Evolutionary conservation across 2,888 invertebrate species (phyloP), one percentile per base, ranked within the genome.

Genomic region (Leptinotarsa juncta): DNA sequence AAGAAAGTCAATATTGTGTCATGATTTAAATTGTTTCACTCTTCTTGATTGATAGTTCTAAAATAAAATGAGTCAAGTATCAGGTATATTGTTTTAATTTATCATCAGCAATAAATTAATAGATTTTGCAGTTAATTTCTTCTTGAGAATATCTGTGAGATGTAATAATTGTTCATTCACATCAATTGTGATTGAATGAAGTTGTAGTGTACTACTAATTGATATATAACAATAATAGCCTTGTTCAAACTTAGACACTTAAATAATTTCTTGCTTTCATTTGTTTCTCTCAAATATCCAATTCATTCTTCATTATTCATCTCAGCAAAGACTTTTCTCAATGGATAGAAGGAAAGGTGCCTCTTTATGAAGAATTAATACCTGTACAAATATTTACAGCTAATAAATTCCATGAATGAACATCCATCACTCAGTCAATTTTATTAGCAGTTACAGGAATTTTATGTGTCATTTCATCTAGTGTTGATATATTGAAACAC

Each of bases 391-490:
- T 51, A 23, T 57, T 23, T 23, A 23, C 23, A 57, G 23, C 57
- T 57, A 12, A 20, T 20, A 23, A 57, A 57, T 23, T 57, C 57
- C 14, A 23, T 57, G 57, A 23, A 53, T 53, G 18, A 53, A 10
- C 20, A 20, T 20, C 23, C 23, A 57, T 14, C 65, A 67, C 55
- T 67, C 51, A 70, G 51, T 73, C 65, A 48, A 67, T 20, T 67
- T 71, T 68, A 65, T 57, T 75, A 57, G 67, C 60, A 18, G 57
- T 72, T 70, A 48, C 53, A 49, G 67, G 75, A 75, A 75, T 75
- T 57, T 67, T 23, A 70, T 75, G 75, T 70, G 72, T 75, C 75
- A 75, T 70, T 66, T 73, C 50, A 65, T 71, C 55, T 65, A 67
- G 53, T 67, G 70, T 75, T 75, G 67, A 72, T 67, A 26, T 57